A percentile compares a stretch with the other conserved stretches of the same genome.
These are phyloP conservation scores for Ceratoteleas bidentatus DNA, from an alignment of 1,140 invertebrate species.

Conservation along the genomic window DNA sequence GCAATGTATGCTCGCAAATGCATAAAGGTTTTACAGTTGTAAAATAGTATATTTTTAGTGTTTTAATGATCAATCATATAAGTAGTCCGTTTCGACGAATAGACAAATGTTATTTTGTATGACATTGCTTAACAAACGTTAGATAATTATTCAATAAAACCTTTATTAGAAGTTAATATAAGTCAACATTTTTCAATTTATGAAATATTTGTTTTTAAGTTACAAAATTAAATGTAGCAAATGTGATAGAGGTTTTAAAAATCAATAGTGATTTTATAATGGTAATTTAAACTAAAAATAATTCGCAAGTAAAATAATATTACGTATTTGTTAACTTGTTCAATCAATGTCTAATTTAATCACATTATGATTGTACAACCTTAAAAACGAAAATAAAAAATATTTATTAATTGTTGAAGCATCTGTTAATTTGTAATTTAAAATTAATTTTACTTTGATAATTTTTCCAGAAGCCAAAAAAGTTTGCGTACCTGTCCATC, in stretches of 20 bases:
- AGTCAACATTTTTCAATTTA: no score
- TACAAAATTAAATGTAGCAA: not conserved
- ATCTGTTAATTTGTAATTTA: not conserved
- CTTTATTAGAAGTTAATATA: no score
- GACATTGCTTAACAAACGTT: no score
- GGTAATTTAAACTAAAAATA: not conserved
- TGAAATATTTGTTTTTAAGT: not conserved
- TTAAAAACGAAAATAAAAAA: not conserved
- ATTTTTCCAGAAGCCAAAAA: not conserved
- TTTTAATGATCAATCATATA: no score
- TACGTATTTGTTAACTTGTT: not conserved
- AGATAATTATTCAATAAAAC: no score
- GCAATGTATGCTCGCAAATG: no score
- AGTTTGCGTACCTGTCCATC: not conserved
- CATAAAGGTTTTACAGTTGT: no score
- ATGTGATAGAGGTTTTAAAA: not conserved
- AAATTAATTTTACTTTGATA: not conserved
- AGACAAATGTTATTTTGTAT: no score
- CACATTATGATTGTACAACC: no score
- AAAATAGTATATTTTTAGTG: no score
- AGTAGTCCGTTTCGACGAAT: no score
- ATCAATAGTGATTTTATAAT: constrained; percentile 1
- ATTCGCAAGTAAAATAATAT: not conserved
- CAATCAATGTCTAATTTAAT: not conserved
- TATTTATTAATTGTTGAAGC: no score